Evolutionary conservation across 2,113 vertebrate genomes (phyloP).

Genomic region (Toxostoma redivivum): DNA sequence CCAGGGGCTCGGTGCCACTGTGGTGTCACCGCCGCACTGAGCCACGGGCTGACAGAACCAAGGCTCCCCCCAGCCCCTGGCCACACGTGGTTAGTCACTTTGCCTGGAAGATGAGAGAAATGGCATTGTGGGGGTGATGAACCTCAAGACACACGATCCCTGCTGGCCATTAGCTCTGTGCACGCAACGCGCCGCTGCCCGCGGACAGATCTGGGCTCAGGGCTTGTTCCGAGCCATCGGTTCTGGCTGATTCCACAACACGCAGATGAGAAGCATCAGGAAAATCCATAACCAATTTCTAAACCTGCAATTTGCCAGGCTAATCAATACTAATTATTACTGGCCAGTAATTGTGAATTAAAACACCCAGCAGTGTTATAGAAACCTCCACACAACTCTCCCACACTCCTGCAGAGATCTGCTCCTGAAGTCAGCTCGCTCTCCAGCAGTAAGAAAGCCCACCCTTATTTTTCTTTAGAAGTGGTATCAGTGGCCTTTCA

Average conservation of each 20-base stretch:
- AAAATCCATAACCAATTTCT: conserved; percentile 66
- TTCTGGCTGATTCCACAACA: conserved; percentile 28
- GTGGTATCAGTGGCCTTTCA: background rate
- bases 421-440: background rate
- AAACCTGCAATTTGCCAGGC: conserved; percentile 51
- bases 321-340: conserved; percentile 64
- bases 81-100: background rate
- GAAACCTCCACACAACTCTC: conserved; percentile 9
- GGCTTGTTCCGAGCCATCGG: conserved; percentile 1
- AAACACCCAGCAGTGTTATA: background rate
- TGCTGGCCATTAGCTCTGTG: background rate
- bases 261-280: background rate
- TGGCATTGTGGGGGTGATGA: background rate
- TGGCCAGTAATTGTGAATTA: conserved; percentile 54
- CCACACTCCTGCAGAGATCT: background rate
- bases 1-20: background rate
- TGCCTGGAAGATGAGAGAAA: background rate
- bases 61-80: background rate
- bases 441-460: background rate
- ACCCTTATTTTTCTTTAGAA: background rate
- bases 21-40: rapidly evolving
- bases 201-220: background rate
- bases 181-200: background rate
- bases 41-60: background rate
- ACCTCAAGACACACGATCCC: background rate